phyloP scores from a whole-genome alignment of 1,140 invertebrate genomes.

The Drosophila sturtevanti region DNA sequence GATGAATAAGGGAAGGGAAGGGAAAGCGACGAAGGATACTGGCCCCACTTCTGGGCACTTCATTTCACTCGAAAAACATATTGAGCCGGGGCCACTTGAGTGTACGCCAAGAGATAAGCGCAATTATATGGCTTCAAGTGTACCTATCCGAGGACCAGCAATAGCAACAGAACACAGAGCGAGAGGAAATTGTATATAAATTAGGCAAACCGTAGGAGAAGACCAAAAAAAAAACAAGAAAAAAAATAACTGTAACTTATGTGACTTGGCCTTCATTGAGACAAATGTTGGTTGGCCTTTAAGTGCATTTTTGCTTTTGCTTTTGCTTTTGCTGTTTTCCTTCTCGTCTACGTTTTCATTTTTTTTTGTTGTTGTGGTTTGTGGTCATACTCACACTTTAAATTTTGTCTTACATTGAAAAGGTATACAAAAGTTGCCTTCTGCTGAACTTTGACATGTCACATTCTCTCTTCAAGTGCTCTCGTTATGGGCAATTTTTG shows the following conservation, averaged over 20 bases:
- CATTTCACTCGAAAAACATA: conserved; percentile 75
- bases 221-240: conserved; percentile 32
- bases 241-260: conserved; percentile 58
- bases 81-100: conserved; percentile 74
- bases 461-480: conserved; percentile 73
- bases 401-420: conserved; percentile 57
- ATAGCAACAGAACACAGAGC: too few relatives aligned
- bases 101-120: conserved; percentile 79
- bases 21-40: background rate
- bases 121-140: conserved; percentile 76
- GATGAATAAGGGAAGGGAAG: background rate
- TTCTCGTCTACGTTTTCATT: too few relatives aligned
- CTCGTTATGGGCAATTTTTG: conserved; percentile 75
- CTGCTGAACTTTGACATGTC: conserved; percentile 53
- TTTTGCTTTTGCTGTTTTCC: background rate
- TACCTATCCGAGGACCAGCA: conserved; percentile 18
- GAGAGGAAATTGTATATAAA: conserved; percentile 61
- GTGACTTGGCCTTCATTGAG: conserved; percentile 70
- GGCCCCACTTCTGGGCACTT: conserved; percentile 59
- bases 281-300: conserved; percentile 67
- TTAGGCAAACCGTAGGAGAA: conserved; percentile 43
- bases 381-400: conserved; percentile 42
- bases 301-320: conserved; percentile 48
- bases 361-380: background rate
- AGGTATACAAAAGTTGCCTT: conserved; percentile 54